Evolutionary conservation across 2,113 vertebrate genomes (phyloP).

Genomic region (Shinisaurus crocodilurus): DNA sequence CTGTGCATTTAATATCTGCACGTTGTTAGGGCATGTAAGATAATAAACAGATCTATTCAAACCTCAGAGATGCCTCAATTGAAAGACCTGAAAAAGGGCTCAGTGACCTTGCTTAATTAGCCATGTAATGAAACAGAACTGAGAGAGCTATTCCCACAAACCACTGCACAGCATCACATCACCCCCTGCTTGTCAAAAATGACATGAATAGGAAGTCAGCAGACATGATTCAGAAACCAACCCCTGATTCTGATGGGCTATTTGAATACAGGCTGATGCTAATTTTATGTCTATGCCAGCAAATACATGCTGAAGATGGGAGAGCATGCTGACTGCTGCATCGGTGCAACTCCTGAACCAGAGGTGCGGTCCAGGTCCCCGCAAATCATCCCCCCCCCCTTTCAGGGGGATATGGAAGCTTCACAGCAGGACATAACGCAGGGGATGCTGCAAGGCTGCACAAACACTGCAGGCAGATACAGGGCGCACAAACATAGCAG

Average conservation of each 20-base stretch:
- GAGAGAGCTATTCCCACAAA: constrained; percentile 77
- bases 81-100: constrained; percentile 68
- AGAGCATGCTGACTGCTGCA: not conserved
- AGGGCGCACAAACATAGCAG: not conserved
- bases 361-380: not conserved
- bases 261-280: constrained; percentile 47
- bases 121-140: constrained; percentile 79
- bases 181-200: constrained; percentile 58
- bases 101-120: constrained; percentile 79
- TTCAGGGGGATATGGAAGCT: not conserved
- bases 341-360: not conserved
- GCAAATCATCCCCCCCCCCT: not conserved
- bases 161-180: constrained; percentile 67
- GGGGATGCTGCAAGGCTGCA: not conserved
- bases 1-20: constrained; percentile 18
- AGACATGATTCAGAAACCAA: constrained; percentile 64
- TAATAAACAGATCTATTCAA: constrained; percentile 66
- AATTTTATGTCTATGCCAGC: constrained; percentile 19
- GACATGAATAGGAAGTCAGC: constrained; percentile 71
- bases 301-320: not conserved
- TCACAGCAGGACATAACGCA: not conserved
- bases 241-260: constrained; percentile 59
- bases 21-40: constrained; percentile 52
- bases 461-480: not conserved
- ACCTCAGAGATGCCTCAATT: constrained; percentile 67